Conservation (phyloP, 2,888 invertebrate genomes). For the Tribolium freemani region DNA sequence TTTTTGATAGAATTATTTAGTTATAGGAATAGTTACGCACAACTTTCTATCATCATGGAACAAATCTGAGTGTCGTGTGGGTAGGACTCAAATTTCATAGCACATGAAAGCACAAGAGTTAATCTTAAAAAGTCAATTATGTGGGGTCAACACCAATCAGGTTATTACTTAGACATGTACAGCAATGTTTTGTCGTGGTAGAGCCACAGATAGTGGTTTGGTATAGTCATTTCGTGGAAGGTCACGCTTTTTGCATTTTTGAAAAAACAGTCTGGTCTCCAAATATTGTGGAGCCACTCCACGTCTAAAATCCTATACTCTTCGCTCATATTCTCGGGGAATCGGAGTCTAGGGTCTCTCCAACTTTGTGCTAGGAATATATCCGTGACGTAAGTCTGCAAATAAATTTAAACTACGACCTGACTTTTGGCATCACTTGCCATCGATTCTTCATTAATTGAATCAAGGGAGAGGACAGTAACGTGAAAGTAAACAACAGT, state of each 20-base stretch:
- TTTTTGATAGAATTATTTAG: neutral
- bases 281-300: constrained; percentile 91
- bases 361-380: constrained; percentile 94
- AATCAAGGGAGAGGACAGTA: constrained; percentile 90
- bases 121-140: constrained; percentile 68
- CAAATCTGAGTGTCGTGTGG: constrained; percentile 96
- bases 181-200: constrained; percentile 92
- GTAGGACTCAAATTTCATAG: constrained; percentile 94
- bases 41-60: constrained; percentile 94
- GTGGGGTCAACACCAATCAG: neutral
- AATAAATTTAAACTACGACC: constrained; percentile 45
- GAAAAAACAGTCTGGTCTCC: constrained; percentile 95
- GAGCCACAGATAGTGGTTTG: constrained; percentile 92
- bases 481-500: constrained; percentile 93
- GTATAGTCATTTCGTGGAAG: constrained; percentile 95
- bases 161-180: constrained; percentile 91
- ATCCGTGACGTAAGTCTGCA: constrained; percentile 92
- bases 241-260: constrained; percentile 94
- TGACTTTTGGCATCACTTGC: constrained; percentile 66
- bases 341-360: constrained; percentile 88
- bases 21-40: constrained; percentile 73
- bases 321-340: constrained; percentile 95
- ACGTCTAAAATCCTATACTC: constrained; percentile 91
- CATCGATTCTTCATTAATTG: constrained; percentile 97
- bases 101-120: constrained; percentile 90